Evolutionary conservation across 2,888 invertebrate genomes (phyloP).

Genomic region (Cremastinae sp.): DNA sequence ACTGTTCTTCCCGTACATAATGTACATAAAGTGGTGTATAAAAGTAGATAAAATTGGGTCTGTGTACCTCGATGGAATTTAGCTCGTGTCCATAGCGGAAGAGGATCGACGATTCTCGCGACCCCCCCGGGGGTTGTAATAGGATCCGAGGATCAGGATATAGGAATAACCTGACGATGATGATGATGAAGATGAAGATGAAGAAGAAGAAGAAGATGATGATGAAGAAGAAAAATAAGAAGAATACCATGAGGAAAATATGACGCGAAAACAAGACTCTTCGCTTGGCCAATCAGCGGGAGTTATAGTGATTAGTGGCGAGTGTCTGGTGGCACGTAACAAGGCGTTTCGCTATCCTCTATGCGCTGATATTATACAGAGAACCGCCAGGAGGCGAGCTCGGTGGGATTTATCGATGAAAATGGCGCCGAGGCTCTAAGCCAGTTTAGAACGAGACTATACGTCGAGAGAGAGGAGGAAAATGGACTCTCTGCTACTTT

Average conservation of each 20-base stretch:
- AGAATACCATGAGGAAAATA: slow-evolving; percentile 40
- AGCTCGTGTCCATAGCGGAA: slow-evolving; percentile 33
- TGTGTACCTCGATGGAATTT: slow-evolving; percentile 17
- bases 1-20: slow-evolving; percentile 22
- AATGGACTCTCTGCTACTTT: slow-evolving; percentile 26
- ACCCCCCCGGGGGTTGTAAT: slow-evolving; percentile 50
- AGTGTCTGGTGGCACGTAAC: slow-evolving; percentile 62
- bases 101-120: slow-evolving; percentile 41
- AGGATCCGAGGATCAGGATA: slow-evolving; percentile 29
- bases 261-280: slow-evolving; percentile 56
- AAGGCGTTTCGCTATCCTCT: slow-evolving; percentile 53
- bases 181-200: slow-evolving; percentile 28
- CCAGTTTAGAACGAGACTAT: slow-evolving; percentile 12
- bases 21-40: slow-evolving; percentile 2
- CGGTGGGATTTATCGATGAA: slow-evolving; percentile 61
- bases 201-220: slow-evolving; percentile 30
- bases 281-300: slow-evolving; percentile 61
- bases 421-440: slow-evolving; percentile 55
- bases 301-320: slow-evolving; percentile 63
- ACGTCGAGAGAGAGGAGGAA: slow-evolving; percentile 1
- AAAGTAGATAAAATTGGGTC: slow-evolving; percentile 31
- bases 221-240: slow-evolving; percentile 40
- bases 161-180: slow-evolving; percentile 15
- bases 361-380: slow-evolving; percentile 6
- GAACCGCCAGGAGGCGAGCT: slow-evolving; percentile 35